Conservation (phyloP, 2,888 invertebrate species). For the Caenorhabditis macrosperma region DNA sequence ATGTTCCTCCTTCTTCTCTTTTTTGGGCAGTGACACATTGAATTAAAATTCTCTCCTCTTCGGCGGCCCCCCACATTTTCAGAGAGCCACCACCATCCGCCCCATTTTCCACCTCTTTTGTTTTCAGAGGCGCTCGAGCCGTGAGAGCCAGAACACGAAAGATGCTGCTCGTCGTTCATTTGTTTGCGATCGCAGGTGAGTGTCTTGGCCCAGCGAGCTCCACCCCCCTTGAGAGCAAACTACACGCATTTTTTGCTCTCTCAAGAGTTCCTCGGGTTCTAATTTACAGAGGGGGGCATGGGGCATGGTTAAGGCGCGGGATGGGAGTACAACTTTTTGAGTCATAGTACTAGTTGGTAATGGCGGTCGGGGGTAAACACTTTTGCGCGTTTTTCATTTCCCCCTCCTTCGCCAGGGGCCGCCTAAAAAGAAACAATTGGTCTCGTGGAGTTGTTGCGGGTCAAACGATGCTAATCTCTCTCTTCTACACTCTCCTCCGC, state of each 20-base stretch:
- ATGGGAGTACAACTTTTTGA: conserved; percentile 5
- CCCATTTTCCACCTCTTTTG: conserved; percentile 24
- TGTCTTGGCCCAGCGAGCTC: no score
- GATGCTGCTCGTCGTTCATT: no score
- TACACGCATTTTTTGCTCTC: no score
- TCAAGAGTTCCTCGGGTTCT: no score
- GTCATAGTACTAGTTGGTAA: conserved; percentile 4
- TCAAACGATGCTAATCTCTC: conserved; percentile 54
- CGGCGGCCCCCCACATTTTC: no score
- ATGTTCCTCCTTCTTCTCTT: neutral
- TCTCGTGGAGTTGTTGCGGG: conserved; percentile 9
- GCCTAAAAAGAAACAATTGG: conserved; percentile 45
- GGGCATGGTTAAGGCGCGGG: no score
- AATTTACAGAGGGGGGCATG: no score
- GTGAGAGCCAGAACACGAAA: no score
- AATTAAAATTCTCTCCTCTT: conserved; percentile 13
- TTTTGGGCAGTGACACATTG: neutral
- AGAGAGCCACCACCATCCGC: conserved; percentile 1
- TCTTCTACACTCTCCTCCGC: no score
- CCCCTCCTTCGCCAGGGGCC: neutral
- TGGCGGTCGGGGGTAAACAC: neutral
- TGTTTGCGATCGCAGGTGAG: conserved; percentile 37
- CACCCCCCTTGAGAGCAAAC: no score
- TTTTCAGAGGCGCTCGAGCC: conserved; percentile 45
- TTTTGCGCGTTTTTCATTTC: conserved; percentile 40